Evolutionary conservation across 92 coral and sea anemone species (phyloP).

Genomic region (Blastomussa wellsi): DNA sequence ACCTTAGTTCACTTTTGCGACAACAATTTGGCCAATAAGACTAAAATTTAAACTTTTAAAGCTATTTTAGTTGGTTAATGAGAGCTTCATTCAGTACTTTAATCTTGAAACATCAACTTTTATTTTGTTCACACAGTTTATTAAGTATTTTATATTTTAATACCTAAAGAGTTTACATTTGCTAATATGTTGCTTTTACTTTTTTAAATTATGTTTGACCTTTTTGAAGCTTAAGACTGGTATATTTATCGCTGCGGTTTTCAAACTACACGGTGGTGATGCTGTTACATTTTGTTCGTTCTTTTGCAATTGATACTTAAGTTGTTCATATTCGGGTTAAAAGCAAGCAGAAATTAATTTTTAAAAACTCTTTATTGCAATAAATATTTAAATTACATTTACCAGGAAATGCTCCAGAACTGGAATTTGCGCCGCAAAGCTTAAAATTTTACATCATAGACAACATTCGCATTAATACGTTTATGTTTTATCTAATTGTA

Average conservation of each 20-base stretch:
- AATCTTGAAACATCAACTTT: neutral
- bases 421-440: neutral
- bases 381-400: neutral
- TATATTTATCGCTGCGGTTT: neutral
- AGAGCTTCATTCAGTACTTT: neutral
- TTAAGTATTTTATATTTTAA: neutral
- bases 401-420: neutral
- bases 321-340: neutral
- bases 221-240: neutral
- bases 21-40: neutral
- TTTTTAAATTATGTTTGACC: neutral
- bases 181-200: neutral
- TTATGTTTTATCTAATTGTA: too few species aligned
- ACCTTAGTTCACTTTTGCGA: neutral
- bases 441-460: too few species aligned
- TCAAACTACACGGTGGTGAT: neutral
- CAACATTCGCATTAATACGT: neutral
- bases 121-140: neutral
- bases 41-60: neutral
- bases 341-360: neutral
- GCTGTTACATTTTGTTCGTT: neutral
- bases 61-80: neutral
- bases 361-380: neutral
- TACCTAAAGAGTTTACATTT: neutral
- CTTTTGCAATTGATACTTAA: neutral